A percentile compares a stretch with the other conserved stretches of the same genome.
phyloP scores from a whole-genome alignment of 2,888 invertebrate species.

The Mechanitis mazaeus region DNA sequence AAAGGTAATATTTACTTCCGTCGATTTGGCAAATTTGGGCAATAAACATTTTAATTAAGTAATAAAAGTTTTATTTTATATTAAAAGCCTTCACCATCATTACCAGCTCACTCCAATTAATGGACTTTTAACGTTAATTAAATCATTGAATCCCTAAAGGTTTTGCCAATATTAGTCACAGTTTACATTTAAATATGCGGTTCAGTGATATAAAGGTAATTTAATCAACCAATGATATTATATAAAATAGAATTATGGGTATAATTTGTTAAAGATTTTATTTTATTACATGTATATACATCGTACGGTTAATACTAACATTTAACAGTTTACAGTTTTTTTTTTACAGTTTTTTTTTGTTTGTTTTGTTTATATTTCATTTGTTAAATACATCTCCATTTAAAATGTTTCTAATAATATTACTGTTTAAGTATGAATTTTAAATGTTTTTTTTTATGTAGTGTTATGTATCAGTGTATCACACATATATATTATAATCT shows the following conservation, averaged over 20 bases:
- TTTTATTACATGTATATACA: too few relatives aligned
- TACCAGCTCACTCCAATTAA: constrained; percentile 1
- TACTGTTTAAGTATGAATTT: too few relatives aligned
- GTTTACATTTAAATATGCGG: background rate
- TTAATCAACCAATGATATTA: background rate
- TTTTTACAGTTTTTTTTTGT: too few relatives aligned
- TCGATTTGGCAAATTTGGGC: background rate
- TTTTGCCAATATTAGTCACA: background rate
- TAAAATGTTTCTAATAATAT: too few relatives aligned
- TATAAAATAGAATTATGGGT: background rate
- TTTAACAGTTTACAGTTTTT: too few relatives aligned
- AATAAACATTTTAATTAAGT: background rate
- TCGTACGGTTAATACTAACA: too few relatives aligned
- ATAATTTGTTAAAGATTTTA: too few relatives aligned
- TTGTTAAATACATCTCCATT: too few relatives aligned
- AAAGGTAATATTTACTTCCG: background rate
- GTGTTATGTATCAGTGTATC: too few relatives aligned
- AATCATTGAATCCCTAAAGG: background rate
- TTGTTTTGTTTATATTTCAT: too few relatives aligned
- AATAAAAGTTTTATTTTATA: background rate
- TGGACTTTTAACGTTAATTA: constrained; percentile 1
- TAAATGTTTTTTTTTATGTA: too few relatives aligned
- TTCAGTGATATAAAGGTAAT: background rate
- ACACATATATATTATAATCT: too few relatives aligned
- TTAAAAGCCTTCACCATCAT: background rate